Percentiles rank a stretch among this genome's conserved stretches.
These are phyloP conservation scores for Sorex fumeus DNA, from an alignment of 2,113 vertebrate species.

Conservation along the genomic window DNA sequence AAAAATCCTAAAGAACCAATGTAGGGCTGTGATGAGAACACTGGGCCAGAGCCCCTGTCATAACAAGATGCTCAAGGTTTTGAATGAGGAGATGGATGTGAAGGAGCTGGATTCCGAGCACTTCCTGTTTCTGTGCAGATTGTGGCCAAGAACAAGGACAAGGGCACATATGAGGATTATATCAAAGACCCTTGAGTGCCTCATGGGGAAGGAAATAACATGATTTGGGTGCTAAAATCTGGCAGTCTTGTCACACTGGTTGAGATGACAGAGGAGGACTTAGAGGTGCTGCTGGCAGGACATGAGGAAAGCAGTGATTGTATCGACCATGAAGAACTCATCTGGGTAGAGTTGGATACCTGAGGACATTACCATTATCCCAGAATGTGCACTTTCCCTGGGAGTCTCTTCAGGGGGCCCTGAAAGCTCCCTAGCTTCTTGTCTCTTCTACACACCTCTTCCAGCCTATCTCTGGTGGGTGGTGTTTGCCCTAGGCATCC, in stretches of 20 bases:
- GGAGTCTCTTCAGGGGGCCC: constrained; percentile 49
- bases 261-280: constrained; percentile 96
- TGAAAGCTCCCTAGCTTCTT: not conserved
- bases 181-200: constrained; percentile 95
- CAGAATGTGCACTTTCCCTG: constrained; percentile 32
- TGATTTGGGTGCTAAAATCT: constrained; percentile 96
- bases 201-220: constrained; percentile 95
- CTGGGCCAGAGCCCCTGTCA: too few relatives aligned
- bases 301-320: constrained; percentile 96
- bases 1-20: too few relatives aligned
- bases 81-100: too few relatives aligned
- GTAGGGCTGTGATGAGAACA: too few relatives aligned
- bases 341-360: constrained; percentile 95
- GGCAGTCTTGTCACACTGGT: constrained; percentile 96
- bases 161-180: constrained; percentile 91
- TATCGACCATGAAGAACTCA: constrained; percentile 97
- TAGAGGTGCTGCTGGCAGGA: constrained; percentile 94
- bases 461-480: constrained; percentile 44
- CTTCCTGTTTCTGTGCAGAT: too few relatives aligned
- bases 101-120: too few relatives aligned
- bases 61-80: too few relatives aligned
- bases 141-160: constrained; percentile 93
- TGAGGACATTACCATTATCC: constrained; percentile 84
- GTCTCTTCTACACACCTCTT: constrained; percentile 19
- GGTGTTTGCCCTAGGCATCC: constrained; percentile 66